Evolutionary conservation across 23 tunicate genomes (phyloP).

Genomic region (Diplosoma virens): DNA sequence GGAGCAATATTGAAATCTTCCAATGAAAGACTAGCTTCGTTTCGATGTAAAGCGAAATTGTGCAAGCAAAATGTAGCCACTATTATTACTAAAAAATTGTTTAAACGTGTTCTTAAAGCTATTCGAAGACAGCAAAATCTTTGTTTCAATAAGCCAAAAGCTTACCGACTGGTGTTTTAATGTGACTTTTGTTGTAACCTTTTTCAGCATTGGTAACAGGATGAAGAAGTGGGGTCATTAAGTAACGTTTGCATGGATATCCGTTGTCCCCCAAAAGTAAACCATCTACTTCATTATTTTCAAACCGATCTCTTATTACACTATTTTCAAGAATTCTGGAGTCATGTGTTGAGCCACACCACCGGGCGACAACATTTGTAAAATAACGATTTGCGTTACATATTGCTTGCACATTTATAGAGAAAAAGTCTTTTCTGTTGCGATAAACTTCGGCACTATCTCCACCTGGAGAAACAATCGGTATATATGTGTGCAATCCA

Average conservation of each 20-base stretch:
- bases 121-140: slow-evolving; percentile 38
- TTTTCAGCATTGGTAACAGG: slow-evolving; percentile 19
- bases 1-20: no score
- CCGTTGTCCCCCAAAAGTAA: slow-evolving; percentile 53
- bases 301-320: slow-evolving; percentile 28
- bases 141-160: slow-evolving; percentile 46
- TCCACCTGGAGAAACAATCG: slow-evolving; percentile 31
- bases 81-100: slow-evolving; percentile 26
- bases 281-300: slow-evolving; percentile 8
- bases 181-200: slow-evolving; percentile 39
- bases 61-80: slow-evolving; percentile 42
- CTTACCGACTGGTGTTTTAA: slow-evolving; percentile 25
- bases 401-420: slow-evolving; percentile 58
- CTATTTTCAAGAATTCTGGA: slow-evolving; percentile 41
- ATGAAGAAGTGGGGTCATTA: slow-evolving; percentile 47
- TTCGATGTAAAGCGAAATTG: slow-evolving; percentile 41
- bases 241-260: slow-evolving; percentile 38
- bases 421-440: slow-evolving; percentile 41
- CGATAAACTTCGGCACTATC: slow-evolving; percentile 10
- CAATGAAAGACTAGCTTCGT: no score
- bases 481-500: slow-evolving; percentile 39
- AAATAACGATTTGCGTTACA: slow-evolving; percentile 34
- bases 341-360: slow-evolving; percentile 64
- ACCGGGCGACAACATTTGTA: slow-evolving; percentile 44
- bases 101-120: slow-evolving; percentile 18